These are phyloP conservation scores for Gracilinanus agilis DNA, from an alignment of 2,113 vertebrate species.

Conservation along the genomic window DNA sequence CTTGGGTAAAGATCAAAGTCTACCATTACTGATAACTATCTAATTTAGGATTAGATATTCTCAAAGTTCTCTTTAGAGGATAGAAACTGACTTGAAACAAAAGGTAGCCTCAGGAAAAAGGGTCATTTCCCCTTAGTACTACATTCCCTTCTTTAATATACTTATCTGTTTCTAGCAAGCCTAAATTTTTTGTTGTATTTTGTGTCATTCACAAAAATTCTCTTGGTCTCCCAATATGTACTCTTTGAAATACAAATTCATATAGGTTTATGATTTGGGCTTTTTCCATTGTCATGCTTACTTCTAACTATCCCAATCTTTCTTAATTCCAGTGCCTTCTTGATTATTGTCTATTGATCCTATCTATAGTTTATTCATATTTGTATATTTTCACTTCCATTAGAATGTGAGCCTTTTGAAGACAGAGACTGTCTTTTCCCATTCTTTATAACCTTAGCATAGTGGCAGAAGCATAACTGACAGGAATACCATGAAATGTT, in stretches of 20 bases:
- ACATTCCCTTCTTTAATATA: background rate
- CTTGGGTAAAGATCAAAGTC: background rate
- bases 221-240: no score
- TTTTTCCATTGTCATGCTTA: background rate
- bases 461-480: background rate
- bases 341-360: background rate
- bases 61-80: background rate
- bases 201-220: background rate
- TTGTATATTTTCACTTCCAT: background rate
- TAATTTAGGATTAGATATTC: background rate
- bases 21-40: background rate
- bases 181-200: background rate
- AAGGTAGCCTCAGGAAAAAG: background rate
- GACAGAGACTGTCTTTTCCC: background rate
- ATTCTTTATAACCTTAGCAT: background rate
- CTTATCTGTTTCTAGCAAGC: background rate
- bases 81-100: background rate
- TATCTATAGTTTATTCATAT: background rate
- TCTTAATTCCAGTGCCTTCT: background rate
- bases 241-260: background rate
- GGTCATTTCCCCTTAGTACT: background rate
- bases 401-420: background rate
- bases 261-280: background rate
- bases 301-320: background rate
- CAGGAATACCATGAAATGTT: background rate